Percentiles rank a stretch among this genome's conserved stretches.
phyloP scores from a whole-genome alignment of 1,140 invertebrate species.

The Globodera rostochiensis region DNA sequence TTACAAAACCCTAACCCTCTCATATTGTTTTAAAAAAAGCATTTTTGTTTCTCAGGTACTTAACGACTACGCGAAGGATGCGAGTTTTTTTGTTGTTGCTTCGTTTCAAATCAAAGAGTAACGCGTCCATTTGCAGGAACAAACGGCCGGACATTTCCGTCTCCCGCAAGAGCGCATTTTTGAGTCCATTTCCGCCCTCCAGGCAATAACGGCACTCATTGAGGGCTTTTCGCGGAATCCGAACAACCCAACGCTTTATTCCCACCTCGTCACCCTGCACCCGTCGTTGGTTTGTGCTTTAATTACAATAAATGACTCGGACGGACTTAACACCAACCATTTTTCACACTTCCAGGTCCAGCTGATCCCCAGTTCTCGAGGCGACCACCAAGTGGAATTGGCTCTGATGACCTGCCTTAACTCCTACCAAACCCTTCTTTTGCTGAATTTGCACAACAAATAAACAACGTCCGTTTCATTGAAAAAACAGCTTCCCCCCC shows the following conservation, averaged over 20 bases:
- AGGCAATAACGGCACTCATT: slow-evolving; percentile 53
- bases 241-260: slow-evolving; percentile 46
- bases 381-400: slow-evolving; percentile 53
- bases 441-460: slow-evolving; percentile 47
- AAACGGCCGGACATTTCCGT: slow-evolving; percentile 44
- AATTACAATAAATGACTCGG: not conserved
- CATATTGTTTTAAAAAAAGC: too few relatives aligned
- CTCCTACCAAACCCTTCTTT: slow-evolving; percentile 55
- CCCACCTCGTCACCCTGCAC: slow-evolving; percentile 54
- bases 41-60: slow-evolving; percentile 44
- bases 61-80: slow-evolving; percentile 53
- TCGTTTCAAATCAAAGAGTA: not conserved
- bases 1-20: not conserved
- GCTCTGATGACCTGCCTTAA: slow-evolving; percentile 54
- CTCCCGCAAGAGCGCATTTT: slow-evolving; percentile 59
- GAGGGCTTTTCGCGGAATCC: slow-evolving; percentile 52
- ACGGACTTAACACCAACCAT: not conserved
- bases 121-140: slow-evolving; percentile 28
- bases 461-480: not conserved
- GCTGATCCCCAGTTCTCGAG: slow-evolving; percentile 55
- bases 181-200: slow-evolving; percentile 56
- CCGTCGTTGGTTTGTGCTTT: slow-evolving; percentile 43
- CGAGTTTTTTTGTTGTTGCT: not conserved
- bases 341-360: slow-evolving; percentile 27
- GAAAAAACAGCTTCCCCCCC: not conserved